Base-by-base conservation (phyloP, 2,797 vertebrate genomes). In the Tokudaia muenninki region DNA sequence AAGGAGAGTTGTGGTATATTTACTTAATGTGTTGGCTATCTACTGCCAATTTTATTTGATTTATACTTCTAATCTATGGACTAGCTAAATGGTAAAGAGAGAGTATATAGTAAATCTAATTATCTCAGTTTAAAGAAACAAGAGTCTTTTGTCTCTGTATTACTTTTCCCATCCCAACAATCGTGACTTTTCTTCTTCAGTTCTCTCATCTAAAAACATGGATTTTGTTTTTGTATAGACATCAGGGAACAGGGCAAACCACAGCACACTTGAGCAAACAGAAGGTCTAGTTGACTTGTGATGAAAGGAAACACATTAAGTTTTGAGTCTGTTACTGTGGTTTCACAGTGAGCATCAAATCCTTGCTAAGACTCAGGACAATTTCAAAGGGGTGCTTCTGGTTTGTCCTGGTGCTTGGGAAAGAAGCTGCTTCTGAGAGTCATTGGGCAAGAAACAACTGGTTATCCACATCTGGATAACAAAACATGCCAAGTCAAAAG, bases 221-320 rank as follows among this genome's bases (percentile, higher is more conserved):
- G 90, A 92, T 84, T 96, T 94, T 94, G 82, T 93, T 97, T 95
- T 65, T 93, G 80, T 82, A 90, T 24, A 94, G 93, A 94, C 79
- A 95, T 87, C 65, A 70, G 91, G 72, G 92, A 84, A 88, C 1
- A 44, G 92, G 78, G 72, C 91, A 84, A 59, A 83, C 44, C 97
- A 90, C 31, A 13, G 34, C 67, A 90, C 92, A 97, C 95, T 95
- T 96, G 94, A 92, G 94, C 89, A 97, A 97, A 97, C 82, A 97
- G 87, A 94, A 59, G 93, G 44, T 65, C 57, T 92, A 82, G 59
- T 22, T 81, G 88, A 74, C 77, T 94, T 88, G 83, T 44, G n/a
- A 44, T 59, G 12, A 94, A 93, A 95, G 59, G 91, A 96, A 96
- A 95, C 96, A 82, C 94, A 83, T 52, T 96, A 70, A 37, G 55